Percentiles rank a stretch among this genome's conserved stretches.
phyloP scores from a whole-genome alignment of 2,113 vertebrate species.

The cat (Felis catus) region DNA sequence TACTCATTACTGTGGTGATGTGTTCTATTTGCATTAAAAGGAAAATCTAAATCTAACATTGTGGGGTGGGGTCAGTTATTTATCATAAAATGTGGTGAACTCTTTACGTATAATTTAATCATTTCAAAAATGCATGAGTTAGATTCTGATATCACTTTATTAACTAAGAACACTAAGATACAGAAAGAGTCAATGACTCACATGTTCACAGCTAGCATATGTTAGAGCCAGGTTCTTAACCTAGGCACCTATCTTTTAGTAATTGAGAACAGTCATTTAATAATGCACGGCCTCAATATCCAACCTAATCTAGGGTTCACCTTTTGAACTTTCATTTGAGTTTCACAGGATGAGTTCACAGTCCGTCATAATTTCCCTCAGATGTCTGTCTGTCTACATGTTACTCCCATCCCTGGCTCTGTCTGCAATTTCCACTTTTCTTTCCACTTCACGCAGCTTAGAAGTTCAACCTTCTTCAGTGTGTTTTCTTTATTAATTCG shows the following conservation, averaged over 20 bases:
- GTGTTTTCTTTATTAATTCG: background rate
- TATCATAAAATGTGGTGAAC: background rate
- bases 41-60: background rate
- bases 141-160: background rate
- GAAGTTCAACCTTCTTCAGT: background rate
- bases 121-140: background rate
- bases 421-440: background rate
- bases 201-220: background rate
- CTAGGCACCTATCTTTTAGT: background rate
- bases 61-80: background rate
- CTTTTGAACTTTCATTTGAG: background rate
- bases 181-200: background rate
- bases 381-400: background rate
- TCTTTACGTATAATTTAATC: background rate
- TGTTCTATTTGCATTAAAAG: background rate
- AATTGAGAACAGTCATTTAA: background rate
- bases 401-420: fast-evolving
- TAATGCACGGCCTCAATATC: background rate
- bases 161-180: background rate
- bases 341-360: background rate
- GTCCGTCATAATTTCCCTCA: background rate
- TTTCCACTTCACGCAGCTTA: background rate
- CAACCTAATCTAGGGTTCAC: background rate
- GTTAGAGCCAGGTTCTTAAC: background rate
- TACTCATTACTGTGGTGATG: background rate